These are phyloP conservation scores for Drosophila mimica DNA, from an alignment of 2,888 invertebrate species.

Conservation along the genomic window DNA sequence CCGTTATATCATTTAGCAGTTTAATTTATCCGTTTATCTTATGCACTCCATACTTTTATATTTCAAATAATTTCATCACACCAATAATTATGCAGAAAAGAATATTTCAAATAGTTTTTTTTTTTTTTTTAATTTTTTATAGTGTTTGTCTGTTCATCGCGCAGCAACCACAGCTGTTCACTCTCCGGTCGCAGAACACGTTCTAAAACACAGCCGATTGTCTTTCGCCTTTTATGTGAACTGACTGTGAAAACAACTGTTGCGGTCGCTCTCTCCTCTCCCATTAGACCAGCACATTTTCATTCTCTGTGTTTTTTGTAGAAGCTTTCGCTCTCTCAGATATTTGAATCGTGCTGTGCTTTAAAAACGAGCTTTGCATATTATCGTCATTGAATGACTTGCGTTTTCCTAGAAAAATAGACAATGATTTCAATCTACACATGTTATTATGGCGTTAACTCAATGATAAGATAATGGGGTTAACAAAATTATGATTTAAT, in stretches of 20 bases:
- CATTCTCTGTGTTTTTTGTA: background rate
- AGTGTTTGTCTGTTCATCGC: constrained; percentile 9
- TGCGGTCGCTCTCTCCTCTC: constrained; percentile 21
- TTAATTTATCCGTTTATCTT: background rate
- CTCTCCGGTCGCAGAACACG: constrained; percentile 25
- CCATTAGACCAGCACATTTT: background rate
- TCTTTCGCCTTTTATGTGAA: constrained; percentile 31
- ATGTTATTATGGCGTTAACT: background rate
- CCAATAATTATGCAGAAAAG: constrained; percentile 5
- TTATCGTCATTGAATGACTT: constrained; percentile 7
- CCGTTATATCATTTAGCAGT: constrained; percentile 7
- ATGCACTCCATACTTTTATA: background rate
- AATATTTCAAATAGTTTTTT: constrained; percentile 7
- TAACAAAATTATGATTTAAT: background rate
- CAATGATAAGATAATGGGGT: background rate
- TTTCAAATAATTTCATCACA: background rate
- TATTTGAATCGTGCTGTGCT: background rate
- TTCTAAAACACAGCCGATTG: constrained; percentile 42
- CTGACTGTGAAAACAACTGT: constrained; percentile 38
- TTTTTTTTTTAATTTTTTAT: background rate
- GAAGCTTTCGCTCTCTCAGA: constrained; percentile 4
- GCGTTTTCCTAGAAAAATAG: background rate
- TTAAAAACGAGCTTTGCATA: constrained; percentile 2
- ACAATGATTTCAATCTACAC: background rate
- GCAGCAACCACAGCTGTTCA: constrained; percentile 32